Base-by-base conservation (phyloP, 2,113 vertebrate species). In the Rhynchopsitta pachyrhyncha region DNA sequence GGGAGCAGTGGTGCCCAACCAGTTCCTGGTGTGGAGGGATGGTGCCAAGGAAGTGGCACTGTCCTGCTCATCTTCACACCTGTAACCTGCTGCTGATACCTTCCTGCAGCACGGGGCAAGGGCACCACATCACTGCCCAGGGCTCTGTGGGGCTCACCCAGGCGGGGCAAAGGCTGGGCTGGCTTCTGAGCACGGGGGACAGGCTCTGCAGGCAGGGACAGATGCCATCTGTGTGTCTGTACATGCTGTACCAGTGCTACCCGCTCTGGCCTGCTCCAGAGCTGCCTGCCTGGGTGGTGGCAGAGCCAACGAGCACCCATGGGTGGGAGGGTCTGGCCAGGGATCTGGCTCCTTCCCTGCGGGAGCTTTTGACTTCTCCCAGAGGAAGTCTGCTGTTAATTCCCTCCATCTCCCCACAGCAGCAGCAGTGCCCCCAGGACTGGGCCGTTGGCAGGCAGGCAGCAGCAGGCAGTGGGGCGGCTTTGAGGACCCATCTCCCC, bases 331-430 rank as follows among this genome's bases (percentile, higher is more conserved):
- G 66, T 92, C 47, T 0, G 3, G 62, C 25, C 49, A n/a, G 85
- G 74, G 22, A 68, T 92, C 66, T 70, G 70, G 19, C 62, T 76
- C 33, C 82, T 85, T 78, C 57, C 49, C 71, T 2, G 2, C 53
- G 55, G 76, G 73, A 64, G 22, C 12, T 60, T 86, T 55, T 28
- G 8, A 22, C 46, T 85, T 62, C 93, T 92, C 78, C 41, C 74
- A 71, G 73, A 76, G 62, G 73, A 86, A 87, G 86, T 91, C 89
- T 93, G 77, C 91, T 94, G 86, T 80, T 97, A 93, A 95, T 86
- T 95, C 35, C 75, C 57, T 82, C 66, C 53, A 41, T 95, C 71
- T 94, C 84, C 90, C 86, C 89, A 73, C 95, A 97, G 97, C 85
- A 74, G 80, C 92, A 68, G 64, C 94, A 87, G 57, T 80, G 64